Conservation (phyloP, 2,113 vertebrate species). For the Gobiocypris rarus region DNA sequence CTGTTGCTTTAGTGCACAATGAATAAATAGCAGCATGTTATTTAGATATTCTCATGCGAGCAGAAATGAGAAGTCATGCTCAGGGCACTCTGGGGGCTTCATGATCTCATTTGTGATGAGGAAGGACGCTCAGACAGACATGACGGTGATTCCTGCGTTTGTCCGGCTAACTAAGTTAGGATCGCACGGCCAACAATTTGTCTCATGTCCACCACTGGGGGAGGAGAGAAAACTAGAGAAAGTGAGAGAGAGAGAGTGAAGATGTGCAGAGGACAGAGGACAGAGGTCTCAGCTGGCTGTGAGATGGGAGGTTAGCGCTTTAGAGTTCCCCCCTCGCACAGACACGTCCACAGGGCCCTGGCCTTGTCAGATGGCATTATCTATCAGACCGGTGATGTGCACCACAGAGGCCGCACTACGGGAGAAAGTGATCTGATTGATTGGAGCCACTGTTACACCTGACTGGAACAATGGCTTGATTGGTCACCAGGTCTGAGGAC, state of each 20-base stretch:
- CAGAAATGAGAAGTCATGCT: slow-evolving; percentile 53
- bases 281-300: slow-evolving; percentile 63
- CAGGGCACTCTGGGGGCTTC: slow-evolving; percentile 39
- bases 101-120: slow-evolving; percentile 53
- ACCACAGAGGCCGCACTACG: slow-evolving; percentile 71
- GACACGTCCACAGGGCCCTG: slow-evolving; percentile 72
- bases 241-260: slow-evolving; percentile 31
- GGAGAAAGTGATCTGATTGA: slow-evolving; percentile 79
- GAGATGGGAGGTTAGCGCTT: slow-evolving; percentile 53
- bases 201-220: slow-evolving; percentile 50
- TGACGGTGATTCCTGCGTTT: slow-evolving; percentile 55
- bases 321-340: slow-evolving; percentile 49
- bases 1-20: slow-evolving; percentile 63
- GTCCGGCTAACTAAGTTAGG: slow-evolving; percentile 61
- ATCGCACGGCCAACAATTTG: slow-evolving; percentile 50
- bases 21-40: slow-evolving; percentile 71
- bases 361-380: slow-evolving; percentile 81
- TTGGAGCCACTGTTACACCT: slow-evolving; percentile 70
- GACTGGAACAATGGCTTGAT: slow-evolving; percentile 58
- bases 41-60: slow-evolving; percentile 67
- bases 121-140: slow-evolving; percentile 45
- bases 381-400: slow-evolving; percentile 76
- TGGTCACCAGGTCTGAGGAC: slow-evolving; percentile 35
- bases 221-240: slow-evolving; percentile 34
- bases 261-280: slow-evolving; percentile 47